These are phyloP conservation scores for Myotis findleyi DNA, from an alignment of 2,797 vertebrate genomes.

Conservation along the genomic window DNA sequence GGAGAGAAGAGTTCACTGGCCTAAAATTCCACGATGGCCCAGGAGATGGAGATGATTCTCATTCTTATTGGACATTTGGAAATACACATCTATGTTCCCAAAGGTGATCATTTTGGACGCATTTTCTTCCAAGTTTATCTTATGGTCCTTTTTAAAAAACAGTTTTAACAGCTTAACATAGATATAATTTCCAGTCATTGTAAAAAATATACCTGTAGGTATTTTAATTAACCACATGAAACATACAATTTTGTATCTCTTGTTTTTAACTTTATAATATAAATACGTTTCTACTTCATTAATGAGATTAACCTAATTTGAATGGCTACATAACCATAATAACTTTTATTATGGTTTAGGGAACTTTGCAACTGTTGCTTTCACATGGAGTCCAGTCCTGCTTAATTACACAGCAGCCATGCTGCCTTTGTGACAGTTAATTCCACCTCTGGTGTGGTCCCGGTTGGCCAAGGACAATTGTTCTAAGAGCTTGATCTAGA, in stretches of 20 bases:
- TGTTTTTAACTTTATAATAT: not conserved
- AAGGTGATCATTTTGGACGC: not conserved
- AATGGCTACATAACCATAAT: not conserved
- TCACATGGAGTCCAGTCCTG: not conserved
- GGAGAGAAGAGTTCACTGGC: slow-evolving; percentile 13
- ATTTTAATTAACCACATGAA: slow-evolving; percentile 26
- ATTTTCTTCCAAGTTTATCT: not conserved
- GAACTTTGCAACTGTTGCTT: not conserved
- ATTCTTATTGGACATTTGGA: not conserved
- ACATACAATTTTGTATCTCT: not conserved
- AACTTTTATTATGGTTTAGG: not conserved
- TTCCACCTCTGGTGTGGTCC: fast-evolving
- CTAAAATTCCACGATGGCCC: not conserved
- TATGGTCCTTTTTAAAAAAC: not conserved
- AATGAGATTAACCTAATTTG: not conserved
- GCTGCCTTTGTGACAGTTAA: not conserved
- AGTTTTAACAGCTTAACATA: not conserved
- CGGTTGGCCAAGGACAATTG: not conserved
- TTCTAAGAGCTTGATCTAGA: not conserved
- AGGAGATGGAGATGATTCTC: not conserved
- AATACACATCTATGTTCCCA: not conserved
- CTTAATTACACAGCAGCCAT: not conserved
- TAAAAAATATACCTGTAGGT: not conserved
- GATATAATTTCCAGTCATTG: not conserved
- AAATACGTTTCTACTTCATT: not conserved